Conservation (phyloP, 1,140 invertebrate genomes). For the Leptinotarsa texana region DNA sequence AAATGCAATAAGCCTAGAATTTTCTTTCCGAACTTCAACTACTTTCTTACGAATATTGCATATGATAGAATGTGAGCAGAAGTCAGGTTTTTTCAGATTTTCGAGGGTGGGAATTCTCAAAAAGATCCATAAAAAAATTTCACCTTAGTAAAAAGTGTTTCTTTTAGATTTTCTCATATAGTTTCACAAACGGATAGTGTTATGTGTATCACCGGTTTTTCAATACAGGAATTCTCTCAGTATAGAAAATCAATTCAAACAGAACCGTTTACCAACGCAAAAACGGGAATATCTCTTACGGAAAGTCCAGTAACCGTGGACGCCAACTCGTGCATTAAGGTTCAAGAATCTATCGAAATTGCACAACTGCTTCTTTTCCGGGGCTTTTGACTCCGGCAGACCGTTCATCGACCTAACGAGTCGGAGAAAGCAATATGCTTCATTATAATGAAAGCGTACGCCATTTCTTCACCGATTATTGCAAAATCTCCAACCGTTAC, state of each 20-base stretch:
- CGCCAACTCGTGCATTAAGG: constrained; percentile 9
- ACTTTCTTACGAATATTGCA: too few relatives aligned
- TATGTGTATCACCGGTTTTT: neutral
- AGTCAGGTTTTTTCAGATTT: too few relatives aligned
- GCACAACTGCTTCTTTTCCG: constrained; percentile 28
- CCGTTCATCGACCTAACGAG: constrained; percentile 27
- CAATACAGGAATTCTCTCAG: neutral
- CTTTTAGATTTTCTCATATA: too few relatives aligned
- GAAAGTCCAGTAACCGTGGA: neutral
- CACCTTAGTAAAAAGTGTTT: too few relatives aligned
- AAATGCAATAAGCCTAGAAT: too few relatives aligned
- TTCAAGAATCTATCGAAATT: constrained; percentile 23
- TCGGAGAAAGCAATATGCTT: constrained; percentile 27
- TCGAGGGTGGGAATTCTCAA: too few relatives aligned
- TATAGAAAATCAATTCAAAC: neutral
- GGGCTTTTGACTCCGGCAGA: constrained; percentile 27
- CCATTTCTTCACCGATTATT: constrained; percentile 31
- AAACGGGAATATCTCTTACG: constrained; percentile 2
- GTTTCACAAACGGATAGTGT: too few relatives aligned
- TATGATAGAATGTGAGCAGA: too few relatives aligned
- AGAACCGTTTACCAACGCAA: neutral
- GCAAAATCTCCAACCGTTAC: constrained; percentile 22
- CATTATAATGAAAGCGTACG: constrained; percentile 27
- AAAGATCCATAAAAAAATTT: too few relatives aligned
- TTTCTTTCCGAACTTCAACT: too few relatives aligned